Conservation (phyloP, 1,140 invertebrate genomes). For the Andrena cerasifolii region DNA sequence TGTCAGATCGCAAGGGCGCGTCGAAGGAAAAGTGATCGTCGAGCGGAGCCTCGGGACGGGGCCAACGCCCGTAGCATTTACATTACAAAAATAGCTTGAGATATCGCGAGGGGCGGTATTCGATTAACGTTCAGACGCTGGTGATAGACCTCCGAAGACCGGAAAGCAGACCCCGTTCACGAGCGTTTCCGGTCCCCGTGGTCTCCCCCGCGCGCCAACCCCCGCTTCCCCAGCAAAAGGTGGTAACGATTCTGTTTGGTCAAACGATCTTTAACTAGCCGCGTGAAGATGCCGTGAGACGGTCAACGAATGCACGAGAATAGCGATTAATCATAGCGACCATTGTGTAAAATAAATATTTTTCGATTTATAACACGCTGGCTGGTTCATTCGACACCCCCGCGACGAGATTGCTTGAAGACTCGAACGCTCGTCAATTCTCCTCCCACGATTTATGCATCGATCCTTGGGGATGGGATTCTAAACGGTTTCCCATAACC, state of each 20-base stretch:
- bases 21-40: slow-evolving; percentile 48
- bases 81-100: slow-evolving; percentile 45
- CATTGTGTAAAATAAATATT: slow-evolving; percentile 28
- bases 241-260: not conserved
- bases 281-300: not conserved
- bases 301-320: not conserved
- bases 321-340: slow-evolving; percentile 7
- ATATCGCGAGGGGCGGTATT: slow-evolving; percentile 6
- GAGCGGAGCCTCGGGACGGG: slow-evolving; percentile 3
- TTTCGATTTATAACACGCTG: slow-evolving; percentile 1
- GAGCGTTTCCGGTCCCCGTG: not conserved
- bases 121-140: too few species aligned
- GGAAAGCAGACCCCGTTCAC: too few species aligned
- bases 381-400: not conserved
- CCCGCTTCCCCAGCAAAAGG: too few species aligned
- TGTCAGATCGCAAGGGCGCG: slow-evolving; percentile 10
- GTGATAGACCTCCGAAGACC: too few species aligned
- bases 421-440: not conserved
- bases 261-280: slow-evolving; percentile 27
- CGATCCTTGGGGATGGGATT: too few species aligned
- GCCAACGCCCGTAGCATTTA: slow-evolving; percentile 31
- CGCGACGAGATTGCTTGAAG: not conserved
- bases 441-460: too few species aligned
- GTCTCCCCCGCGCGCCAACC: too few species aligned
- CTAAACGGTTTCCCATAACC: too few species aligned